Evolutionary conservation across 2,797 vertebrate species (phyloP).

Genomic region (Percopsis omiscomaycus): DNA sequence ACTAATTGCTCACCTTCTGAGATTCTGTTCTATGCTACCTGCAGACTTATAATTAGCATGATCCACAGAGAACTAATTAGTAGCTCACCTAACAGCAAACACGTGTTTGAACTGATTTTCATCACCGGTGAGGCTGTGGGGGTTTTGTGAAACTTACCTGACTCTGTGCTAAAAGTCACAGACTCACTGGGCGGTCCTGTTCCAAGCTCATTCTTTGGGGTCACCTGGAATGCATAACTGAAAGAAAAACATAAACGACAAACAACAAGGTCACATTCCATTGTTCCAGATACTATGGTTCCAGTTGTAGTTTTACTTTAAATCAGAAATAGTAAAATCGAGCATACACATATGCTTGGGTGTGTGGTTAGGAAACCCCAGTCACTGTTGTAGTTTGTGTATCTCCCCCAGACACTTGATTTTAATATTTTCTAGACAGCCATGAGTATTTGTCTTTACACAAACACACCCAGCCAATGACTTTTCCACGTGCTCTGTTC

Average conservation of each 20-base stretch:
- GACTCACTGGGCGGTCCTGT: slow-evolving; percentile 86
- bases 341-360: slow-evolving; percentile 4
- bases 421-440: slow-evolving; percentile 36
- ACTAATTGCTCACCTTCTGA: slow-evolving; percentile 35
- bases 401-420: slow-evolving; percentile 31
- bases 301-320: not conserved
- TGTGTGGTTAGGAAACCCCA: slow-evolving; percentile 6
- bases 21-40: slow-evolving; percentile 22
- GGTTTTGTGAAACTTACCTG: slow-evolving; percentile 77
- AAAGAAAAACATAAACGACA: slow-evolving; percentile 44
- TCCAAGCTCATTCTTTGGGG: slow-evolving; percentile 89
- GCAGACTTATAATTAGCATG: slow-evolving; percentile 25
- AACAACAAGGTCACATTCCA: not conserved
- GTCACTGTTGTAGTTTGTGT: slow-evolving; percentile 2
- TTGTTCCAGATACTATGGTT: not conserved
- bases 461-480: slow-evolving; percentile 42
- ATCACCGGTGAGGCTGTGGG: not conserved
- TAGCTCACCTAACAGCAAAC: slow-evolving; percentile 17
- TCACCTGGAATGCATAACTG: slow-evolving; percentile 95
- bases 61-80: slow-evolving; percentile 11
- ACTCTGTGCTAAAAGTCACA: slow-evolving; percentile 93
- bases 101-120: slow-evolving; percentile 6
- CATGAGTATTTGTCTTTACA: slow-evolving; percentile 23
- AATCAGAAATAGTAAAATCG: slow-evolving; percentile 2
- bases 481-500: slow-evolving; percentile 67